A percentile compares a stretch with the other conserved stretches of the same genome.
phyloP scores from a whole-genome alignment of 2,888 invertebrate species.

The Tenthredo amoena region DNA sequence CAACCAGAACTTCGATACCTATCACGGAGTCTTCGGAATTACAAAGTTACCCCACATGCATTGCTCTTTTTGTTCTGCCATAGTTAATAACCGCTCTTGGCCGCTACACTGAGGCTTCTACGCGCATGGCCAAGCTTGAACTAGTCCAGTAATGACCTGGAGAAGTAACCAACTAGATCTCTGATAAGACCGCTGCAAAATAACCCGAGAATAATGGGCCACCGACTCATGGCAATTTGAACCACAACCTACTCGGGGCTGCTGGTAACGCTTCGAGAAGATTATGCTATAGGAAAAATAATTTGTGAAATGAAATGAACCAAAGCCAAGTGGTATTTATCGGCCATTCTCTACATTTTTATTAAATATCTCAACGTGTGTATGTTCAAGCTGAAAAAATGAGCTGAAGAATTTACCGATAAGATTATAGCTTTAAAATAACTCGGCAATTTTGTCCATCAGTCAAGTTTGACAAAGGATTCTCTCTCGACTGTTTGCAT shows the following conservation, averaged over 20 bases:
- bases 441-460: neutral
- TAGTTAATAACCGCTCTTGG: neutral
- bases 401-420: neutral
- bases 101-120: neutral
- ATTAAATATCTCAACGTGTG: neutral
- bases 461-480: neutral
- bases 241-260: neutral
- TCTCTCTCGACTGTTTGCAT: neutral
- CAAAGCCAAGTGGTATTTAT: neutral
- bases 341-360: neutral
- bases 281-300: constrained; percentile 3
- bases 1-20: constrained; percentile 18
- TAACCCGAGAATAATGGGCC: constrained; percentile 40
- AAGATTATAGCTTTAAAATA: neutral
- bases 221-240: neutral
- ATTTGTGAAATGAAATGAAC: constrained; percentile 3
- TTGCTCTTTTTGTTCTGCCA: constrained; percentile 14
- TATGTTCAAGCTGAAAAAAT: neutral
- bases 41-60: constrained; percentile 5
- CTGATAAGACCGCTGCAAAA: constrained; percentile 43
- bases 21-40: constrained; percentile 6
- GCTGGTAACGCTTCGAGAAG: neutral
- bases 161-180: constrained; percentile 38
- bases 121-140: constrained; percentile 20
- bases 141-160: constrained; percentile 34